A percentile compares a stretch with the other conserved stretches of the same genome.
These are phyloP conservation scores for Berghia stephanieae DNA, from an alignment of 1,140 invertebrate species.

Conservation along the genomic window DNA sequence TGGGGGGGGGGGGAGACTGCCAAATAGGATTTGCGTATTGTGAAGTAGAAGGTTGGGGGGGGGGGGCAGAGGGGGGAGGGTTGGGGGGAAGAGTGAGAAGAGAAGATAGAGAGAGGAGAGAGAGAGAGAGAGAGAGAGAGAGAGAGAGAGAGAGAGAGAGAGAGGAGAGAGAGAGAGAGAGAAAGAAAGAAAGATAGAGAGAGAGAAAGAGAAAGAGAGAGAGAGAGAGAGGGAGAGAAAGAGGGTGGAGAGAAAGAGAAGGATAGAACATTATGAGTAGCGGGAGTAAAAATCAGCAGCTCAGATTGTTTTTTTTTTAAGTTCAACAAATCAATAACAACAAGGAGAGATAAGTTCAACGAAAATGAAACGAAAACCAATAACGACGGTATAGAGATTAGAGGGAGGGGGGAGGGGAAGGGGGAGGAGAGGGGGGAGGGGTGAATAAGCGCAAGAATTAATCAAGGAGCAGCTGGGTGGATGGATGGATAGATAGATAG, in stretches of 20 bases:
- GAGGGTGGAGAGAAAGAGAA: no score
- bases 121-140: not conserved
- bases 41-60: no score
- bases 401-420: not conserved
- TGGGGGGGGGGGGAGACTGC: slow-evolving; percentile 9
- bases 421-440: not conserved
- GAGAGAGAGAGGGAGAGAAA: slow-evolving; percentile 16
- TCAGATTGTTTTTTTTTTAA: no score
- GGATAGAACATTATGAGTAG: no score
- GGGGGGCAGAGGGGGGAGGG: no score
- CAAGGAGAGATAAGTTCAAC: not conserved
- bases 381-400: not conserved
- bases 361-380: not conserved
- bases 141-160: not conserved
- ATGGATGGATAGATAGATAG: no score
- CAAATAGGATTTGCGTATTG: not conserved
- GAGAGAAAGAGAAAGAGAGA: no score
- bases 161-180: not conserved
- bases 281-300: no score
- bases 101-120: not conserved
- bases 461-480: no score
- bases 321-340: no score
- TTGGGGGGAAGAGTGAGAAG: not conserved
- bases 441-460: no score
- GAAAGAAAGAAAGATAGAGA: no score